These are phyloP conservation scores for Pongo pygmaeus DNA, from an alignment of 2,113 vertebrate genomes.

Conservation along the genomic window DNA sequence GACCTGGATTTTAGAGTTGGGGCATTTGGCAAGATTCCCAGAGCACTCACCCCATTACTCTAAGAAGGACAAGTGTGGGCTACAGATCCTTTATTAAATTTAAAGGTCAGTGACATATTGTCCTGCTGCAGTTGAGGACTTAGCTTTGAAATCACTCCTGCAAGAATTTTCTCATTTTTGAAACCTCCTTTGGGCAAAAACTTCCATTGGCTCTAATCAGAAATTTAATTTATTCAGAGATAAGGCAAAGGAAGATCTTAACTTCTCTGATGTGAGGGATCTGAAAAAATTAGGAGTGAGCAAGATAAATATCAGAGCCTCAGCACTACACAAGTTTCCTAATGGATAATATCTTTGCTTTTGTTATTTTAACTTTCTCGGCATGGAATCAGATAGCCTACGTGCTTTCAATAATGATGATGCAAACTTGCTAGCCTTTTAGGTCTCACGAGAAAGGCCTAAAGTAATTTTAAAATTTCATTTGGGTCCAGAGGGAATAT, in stretches of 20 bases:
- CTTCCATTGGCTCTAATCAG: slow-evolving; percentile 48
- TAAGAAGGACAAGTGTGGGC: background rate
- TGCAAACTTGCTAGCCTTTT: slow-evolving; percentile 12
- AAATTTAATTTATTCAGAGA: slow-evolving; percentile 75
- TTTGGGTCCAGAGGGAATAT: background rate
- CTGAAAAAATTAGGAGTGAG: slow-evolving; percentile 76
- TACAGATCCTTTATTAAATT: slow-evolving; percentile 5
- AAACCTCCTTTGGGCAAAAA: slow-evolving; percentile 56
- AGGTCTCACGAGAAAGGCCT: slow-evolving; percentile 16
- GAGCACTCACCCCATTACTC: background rate
- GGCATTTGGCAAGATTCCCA: background rate
- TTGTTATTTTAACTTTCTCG: slow-evolving; percentile 79
- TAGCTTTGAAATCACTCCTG: slow-evolving; percentile 39
- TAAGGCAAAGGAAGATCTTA: slow-evolving; percentile 72
- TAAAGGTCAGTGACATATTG: slow-evolving; percentile 13
- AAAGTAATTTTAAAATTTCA: slow-evolving; percentile 50
- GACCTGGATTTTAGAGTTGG: slow-evolving; percentile 7
- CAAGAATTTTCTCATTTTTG: slow-evolving; percentile 59
- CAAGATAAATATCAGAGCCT: slow-evolving; percentile 76
- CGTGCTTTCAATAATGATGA: slow-evolving; percentile 67
- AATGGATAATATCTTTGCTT: slow-evolving; percentile 76
- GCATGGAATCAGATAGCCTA: slow-evolving; percentile 67
- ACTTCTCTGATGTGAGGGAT: slow-evolving; percentile 70
- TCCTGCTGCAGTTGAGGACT: background rate
- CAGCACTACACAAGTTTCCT: slow-evolving; percentile 70